A percentile compares a stretch with the other conserved stretches of the same genome.
Evolutionary conservation across 2,888 invertebrate species (phyloP).

Genomic region (Hymenopus coronatus): DNA sequence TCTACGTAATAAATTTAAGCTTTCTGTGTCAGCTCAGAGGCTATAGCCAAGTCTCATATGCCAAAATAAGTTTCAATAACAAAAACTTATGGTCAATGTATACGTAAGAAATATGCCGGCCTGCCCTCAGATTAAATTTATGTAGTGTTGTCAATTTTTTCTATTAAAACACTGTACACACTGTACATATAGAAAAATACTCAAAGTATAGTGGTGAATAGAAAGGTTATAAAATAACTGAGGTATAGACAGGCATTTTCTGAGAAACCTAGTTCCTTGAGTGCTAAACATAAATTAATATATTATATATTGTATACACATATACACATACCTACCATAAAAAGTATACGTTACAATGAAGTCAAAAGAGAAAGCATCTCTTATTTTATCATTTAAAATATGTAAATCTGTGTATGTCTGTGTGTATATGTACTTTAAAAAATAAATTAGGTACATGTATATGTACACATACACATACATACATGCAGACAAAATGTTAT

Average conservation of each 20-base stretch:
- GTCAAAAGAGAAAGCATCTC: not conserved
- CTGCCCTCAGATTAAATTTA: not conserved
- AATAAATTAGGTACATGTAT: not conserved
- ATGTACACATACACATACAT: not conserved
- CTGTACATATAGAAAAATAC: not conserved
- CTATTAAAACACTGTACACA: not conserved
- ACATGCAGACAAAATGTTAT: not conserved
- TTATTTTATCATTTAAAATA: constrained; percentile 3
- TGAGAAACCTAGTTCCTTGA: not conserved
- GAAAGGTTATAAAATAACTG: not conserved
- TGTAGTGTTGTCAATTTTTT: not conserved
- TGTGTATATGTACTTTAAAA: not conserved
- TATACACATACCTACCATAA: not conserved
- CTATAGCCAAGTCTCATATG: not conserved
- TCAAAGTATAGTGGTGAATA: not conserved
- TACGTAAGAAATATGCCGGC: not conserved
- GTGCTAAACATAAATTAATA: not conserved
- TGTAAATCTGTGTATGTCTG: not conserved
- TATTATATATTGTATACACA: not conserved
- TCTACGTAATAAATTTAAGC: not conserved
- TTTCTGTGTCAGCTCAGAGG: not conserved
- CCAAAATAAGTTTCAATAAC: not conserved
- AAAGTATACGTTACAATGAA: not conserved
- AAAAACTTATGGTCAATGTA: not conserved
- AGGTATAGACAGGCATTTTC: not conserved